Evolutionary conservation across 2,113 vertebrate species (phyloP).

Genomic region (Athene noctua): DNA sequence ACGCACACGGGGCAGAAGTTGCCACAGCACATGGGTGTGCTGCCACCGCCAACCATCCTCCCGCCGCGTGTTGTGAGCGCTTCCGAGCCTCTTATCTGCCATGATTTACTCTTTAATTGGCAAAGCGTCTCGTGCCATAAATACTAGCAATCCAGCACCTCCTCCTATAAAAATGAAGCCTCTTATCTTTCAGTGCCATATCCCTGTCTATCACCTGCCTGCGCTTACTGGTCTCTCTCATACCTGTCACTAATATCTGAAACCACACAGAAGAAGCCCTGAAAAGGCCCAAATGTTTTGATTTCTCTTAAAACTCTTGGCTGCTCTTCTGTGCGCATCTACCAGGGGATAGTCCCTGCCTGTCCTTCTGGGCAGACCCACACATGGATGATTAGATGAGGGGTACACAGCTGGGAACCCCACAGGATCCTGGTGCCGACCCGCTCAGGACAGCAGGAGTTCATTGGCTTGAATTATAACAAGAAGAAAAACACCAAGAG

Average conservation of each 20-base stretch:
- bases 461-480: neutral
- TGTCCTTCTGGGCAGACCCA: neutral
- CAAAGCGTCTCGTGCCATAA: neutral
- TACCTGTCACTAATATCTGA: neutral
- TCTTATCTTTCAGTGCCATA: neutral
- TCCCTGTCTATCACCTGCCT: neutral
- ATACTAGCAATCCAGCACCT: neutral
- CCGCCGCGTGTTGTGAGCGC: neutral
- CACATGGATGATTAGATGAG: accelerated
- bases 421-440: accelerated
- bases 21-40: accelerated
- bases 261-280: neutral
- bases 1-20: neutral
- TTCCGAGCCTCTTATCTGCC: neutral
- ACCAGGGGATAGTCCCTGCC: neutral
- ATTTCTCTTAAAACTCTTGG: neutral
- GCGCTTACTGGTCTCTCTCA: neutral
- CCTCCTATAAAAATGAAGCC: neutral
- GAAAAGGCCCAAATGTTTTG: neutral
- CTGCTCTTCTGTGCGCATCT: neutral
- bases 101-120: constrained; percentile 6
- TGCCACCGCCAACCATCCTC: accelerated
- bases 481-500: neutral
- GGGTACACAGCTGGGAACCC: neutral
- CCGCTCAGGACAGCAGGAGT: neutral